Evolutionary conservation across 1,140 invertebrate genomes (phyloP), one percentile per base, ranked within the genome.

Genomic region (Scaptomyza graminum): DNA sequence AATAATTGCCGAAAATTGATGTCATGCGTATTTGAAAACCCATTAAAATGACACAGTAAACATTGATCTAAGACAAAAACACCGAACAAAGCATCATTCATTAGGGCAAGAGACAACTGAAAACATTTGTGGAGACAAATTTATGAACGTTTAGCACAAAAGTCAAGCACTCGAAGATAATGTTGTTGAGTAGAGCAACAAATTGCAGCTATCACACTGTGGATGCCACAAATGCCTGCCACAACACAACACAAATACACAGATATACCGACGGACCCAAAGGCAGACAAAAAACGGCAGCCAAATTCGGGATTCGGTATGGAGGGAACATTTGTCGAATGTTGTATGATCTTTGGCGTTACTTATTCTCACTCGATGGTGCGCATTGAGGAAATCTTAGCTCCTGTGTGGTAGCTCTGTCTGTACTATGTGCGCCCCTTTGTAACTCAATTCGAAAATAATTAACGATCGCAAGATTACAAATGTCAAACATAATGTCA

Each of bases 401-500:
- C 68, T 74, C 49, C 66, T 80, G 66, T 66, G 77, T 72, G 77
- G 77, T 72, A 74, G 74, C 72, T 64, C 59, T 65, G 63, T 2
- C 37, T 47, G 16, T 43, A 47, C 37, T 43, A 47, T 28, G 39
- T 31, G 59, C 11, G 49, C 47, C 54, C 52, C 52, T 63, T 77
- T 74, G 84, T 84, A 80, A 78, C 89, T 83, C 82, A 91, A 91
- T 91, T 91, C 90, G 76, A 81, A 90, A 90, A 91, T 90, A 91
- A 91, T 91, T 91, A 91, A 91, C 90, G 90, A 91, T 91, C 90
- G 54, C 83, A 56, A 87, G 90, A 91, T 91, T 91, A 91, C 90
- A 91, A 91, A 90, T 91, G 90, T 91, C 90, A 91, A 91, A 91
- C 74, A 84, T 67, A 90, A 84, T 91, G 90, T 90, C 90, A 90